Conservation (phyloP, 2,797 vertebrate genomes). For the Bradypus variegatus region DNA sequence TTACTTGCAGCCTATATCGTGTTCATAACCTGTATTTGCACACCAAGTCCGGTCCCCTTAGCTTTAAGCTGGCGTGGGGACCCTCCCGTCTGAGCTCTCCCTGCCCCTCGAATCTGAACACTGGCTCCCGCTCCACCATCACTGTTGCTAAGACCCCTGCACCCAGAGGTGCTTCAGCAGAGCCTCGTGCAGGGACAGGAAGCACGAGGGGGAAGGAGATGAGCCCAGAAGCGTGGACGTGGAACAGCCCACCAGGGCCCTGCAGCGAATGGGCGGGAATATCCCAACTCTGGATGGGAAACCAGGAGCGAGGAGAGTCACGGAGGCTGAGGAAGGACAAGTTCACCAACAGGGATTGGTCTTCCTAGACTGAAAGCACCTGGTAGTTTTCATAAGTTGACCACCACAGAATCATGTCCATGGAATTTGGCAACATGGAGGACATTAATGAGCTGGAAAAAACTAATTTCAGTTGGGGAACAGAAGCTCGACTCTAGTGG, state of each 20-base stretch:
- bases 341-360: not conserved
- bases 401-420: not conserved
- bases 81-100: too few species aligned
- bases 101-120: not conserved
- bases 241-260: accelerated
- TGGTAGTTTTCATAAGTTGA: accelerated
- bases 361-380: too few species aligned
- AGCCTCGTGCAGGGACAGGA: accelerated
- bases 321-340: not conserved
- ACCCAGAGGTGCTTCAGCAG: too few species aligned
- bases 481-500: not conserved
- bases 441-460: accelerated
- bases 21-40: too few species aligned
- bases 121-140: not conserved
- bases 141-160: too few species aligned
- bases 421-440: too few species aligned
- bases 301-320: not conserved
- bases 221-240: not conserved
- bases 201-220: accelerated
- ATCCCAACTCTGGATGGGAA: too few species aligned
- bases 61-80: not conserved
- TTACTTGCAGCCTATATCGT: not conserved
- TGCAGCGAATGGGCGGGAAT: too few species aligned
- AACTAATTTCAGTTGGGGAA: not conserved
- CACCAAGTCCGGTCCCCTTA: not conserved